Percentiles rank a stretch among this genome's conserved stretches.
Evolutionary conservation across 2,797 vertebrate genomes (phyloP).

Genomic region (Lophotriccus pileatus): DNA sequence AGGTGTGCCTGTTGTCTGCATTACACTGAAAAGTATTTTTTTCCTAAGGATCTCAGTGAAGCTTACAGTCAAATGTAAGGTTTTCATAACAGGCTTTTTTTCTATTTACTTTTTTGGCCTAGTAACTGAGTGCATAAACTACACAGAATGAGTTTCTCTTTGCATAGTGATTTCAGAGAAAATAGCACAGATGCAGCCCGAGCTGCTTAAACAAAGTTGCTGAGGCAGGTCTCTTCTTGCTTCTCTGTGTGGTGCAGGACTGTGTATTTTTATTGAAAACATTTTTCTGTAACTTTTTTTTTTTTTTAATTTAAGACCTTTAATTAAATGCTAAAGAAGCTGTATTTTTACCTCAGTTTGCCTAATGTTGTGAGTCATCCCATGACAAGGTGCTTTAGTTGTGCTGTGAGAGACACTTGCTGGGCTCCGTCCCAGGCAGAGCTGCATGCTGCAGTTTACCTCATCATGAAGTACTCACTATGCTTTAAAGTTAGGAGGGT

Average conservation of each 20-base stretch:
- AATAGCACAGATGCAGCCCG: neutral
- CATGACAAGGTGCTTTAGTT: neutral
- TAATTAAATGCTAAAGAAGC: conserved; percentile 15
- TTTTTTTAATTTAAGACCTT: neutral
- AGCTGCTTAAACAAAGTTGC: neutral
- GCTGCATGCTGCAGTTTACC: neutral
- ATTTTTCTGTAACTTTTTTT: neutral
- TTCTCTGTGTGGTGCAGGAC: neutral
- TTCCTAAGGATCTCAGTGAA: neutral
- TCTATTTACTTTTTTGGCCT: neutral
- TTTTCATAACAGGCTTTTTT: neutral
- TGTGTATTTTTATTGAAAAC: neutral
- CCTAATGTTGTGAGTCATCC: neutral
- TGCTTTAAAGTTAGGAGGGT: neutral
- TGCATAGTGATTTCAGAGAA: neutral
- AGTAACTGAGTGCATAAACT: neutral
- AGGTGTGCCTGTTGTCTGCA: neutral
- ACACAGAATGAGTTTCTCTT: neutral
- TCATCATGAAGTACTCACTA: accelerated
- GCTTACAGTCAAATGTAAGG: neutral
- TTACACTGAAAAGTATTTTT: neutral
- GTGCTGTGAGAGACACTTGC: neutral
- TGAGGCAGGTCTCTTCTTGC: neutral
- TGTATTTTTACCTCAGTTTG: neutral
- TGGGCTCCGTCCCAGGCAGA: neutral